Percentiles rank a stretch among this genome's conserved stretches.
Evolutionary conservation across 2,888 invertebrate species (phyloP).

Genomic region (Augiades crinisus): DNA sequence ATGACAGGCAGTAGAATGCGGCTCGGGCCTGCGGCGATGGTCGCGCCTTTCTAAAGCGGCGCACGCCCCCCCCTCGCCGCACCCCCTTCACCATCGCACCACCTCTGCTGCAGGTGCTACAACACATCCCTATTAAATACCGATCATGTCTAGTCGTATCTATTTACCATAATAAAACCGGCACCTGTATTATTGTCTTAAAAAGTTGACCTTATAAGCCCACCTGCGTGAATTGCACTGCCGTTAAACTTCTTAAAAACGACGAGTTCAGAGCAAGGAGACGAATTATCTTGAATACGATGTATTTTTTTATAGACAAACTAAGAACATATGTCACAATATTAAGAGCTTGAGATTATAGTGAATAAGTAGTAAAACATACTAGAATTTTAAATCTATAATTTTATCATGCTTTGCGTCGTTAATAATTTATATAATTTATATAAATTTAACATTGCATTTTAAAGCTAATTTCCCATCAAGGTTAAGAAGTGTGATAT

Average conservation of each 20-base stretch:
- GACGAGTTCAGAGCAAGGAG: background rate
- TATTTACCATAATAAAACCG: slow-evolving; percentile 71
- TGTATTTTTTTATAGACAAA: background rate
- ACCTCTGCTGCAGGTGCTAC: slow-evolving; percentile 73
- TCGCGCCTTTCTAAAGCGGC: slow-evolving; percentile 82
- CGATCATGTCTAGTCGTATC: slow-evolving; percentile 76
- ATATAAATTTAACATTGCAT: too few relatives aligned
- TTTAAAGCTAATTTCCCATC: too few relatives aligned
- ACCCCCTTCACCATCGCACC: slow-evolving; percentile 53
- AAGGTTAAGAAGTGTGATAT: too few relatives aligned
- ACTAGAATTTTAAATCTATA: too few relatives aligned
- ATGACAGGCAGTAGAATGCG: slow-evolving; percentile 82
- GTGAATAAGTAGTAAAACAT: too few relatives aligned
- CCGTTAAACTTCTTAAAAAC: slow-evolving; percentile 43
- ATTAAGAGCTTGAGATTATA: too few relatives aligned
- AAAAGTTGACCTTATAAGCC: slow-evolving; percentile 64
- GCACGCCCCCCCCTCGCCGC: slow-evolving; percentile 58
- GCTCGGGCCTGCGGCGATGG: slow-evolving; percentile 79
- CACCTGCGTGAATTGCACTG: slow-evolving; percentile 57
- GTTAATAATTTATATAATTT: too few relatives aligned
- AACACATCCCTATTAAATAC: slow-evolving; percentile 79
- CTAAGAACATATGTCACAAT: background rate
- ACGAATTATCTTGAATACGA: slow-evolving; percentile 2
- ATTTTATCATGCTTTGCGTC: too few relatives aligned
- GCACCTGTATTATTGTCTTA: slow-evolving; percentile 74